A percentile compares a stretch with the other conserved stretches of the same genome.
Evolutionary conservation across 2,113 vertebrate species (phyloP).

Genomic region (Numenius arquata): DNA sequence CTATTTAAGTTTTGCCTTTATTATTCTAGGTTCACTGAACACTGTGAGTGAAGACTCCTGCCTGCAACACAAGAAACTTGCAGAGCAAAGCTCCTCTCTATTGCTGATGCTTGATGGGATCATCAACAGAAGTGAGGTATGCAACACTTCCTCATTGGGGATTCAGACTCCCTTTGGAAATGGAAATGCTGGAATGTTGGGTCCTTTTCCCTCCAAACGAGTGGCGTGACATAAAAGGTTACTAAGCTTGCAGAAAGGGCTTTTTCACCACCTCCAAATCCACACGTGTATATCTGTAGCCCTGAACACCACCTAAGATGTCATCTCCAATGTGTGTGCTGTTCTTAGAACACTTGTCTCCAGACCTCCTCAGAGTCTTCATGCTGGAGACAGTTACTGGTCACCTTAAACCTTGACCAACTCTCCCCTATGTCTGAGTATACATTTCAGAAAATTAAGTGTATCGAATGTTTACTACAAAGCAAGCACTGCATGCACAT

Average conservation of each 20-base stretch:
- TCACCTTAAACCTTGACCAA: background rate
- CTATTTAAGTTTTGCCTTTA: background rate
- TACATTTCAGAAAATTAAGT: background rate
- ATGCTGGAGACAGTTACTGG: background rate
- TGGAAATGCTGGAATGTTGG: background rate
- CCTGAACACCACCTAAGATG: background rate
- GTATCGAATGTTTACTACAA: background rate
- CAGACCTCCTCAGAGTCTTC: background rate
- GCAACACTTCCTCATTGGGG: background rate
- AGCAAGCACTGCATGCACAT: background rate
- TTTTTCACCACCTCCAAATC: background rate
- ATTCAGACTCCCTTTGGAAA: background rate
- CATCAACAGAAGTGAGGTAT: background rate
- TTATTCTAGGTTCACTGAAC: background rate
- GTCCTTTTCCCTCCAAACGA: background rate
- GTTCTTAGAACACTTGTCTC: background rate
- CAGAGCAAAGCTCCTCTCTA: background rate
- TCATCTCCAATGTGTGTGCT: background rate
- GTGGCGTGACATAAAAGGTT: background rate
- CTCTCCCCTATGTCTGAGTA: background rate
- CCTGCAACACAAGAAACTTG: background rate
- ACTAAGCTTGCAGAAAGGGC: background rate
- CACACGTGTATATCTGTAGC: background rate
- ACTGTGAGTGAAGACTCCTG: background rate
- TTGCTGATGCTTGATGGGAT: background rate